Percentiles rank a stretch among this genome's conserved stretches.
Conservation (phyloP, 2,113 vertebrate genomes). For the Xyliphius kryptos region DNA sequence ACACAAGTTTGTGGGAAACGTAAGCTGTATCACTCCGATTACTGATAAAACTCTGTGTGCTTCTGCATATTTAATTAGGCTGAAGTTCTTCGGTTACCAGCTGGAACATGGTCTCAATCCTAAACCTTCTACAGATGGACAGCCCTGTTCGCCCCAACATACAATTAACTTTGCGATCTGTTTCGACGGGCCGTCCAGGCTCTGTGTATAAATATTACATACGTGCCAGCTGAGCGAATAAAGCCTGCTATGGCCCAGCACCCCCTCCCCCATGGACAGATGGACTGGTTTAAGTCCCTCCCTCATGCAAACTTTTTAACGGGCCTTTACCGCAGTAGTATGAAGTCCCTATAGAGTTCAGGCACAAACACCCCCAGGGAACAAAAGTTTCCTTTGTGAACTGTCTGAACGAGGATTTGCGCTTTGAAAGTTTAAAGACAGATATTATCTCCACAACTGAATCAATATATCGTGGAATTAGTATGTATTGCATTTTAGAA, state of each 20-base stretch:
- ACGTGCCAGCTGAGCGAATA: conserved; percentile 76
- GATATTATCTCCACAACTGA: not conserved
- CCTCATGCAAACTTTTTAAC: conserved; percentile 62
- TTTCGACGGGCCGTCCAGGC: conserved; percentile 61
- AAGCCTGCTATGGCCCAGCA: conserved; percentile 49
- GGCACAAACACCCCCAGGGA: conserved; percentile 49
- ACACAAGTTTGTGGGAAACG: conserved; percentile 12
- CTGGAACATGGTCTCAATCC: conserved; percentile 68
- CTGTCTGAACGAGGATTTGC: conserved; percentile 48
- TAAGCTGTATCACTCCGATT: not conserved
- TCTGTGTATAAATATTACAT: conserved; percentile 90
- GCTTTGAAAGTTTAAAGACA: conserved; percentile 22
- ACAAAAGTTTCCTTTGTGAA: conserved; percentile 59
- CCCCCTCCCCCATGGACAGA: conserved; percentile 69
- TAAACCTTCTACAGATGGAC: conserved; percentile 80
- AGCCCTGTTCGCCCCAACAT: conserved; percentile 73
- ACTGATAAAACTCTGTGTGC: conserved; percentile 40
- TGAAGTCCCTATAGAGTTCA: conserved; percentile 55
- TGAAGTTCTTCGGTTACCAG: conserved; percentile 75
- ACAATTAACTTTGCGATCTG: conserved; percentile 79
- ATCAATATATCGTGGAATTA: too few species aligned
- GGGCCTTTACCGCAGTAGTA: conserved; percentile 59
- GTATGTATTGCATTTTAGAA: not conserved
- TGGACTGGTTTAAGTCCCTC: conserved; percentile 67
- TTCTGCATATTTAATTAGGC: conserved; percentile 75